Conservation (phyloP, 64 coral and sea anemone genomes). For the Orbicella faveolata region DNA sequence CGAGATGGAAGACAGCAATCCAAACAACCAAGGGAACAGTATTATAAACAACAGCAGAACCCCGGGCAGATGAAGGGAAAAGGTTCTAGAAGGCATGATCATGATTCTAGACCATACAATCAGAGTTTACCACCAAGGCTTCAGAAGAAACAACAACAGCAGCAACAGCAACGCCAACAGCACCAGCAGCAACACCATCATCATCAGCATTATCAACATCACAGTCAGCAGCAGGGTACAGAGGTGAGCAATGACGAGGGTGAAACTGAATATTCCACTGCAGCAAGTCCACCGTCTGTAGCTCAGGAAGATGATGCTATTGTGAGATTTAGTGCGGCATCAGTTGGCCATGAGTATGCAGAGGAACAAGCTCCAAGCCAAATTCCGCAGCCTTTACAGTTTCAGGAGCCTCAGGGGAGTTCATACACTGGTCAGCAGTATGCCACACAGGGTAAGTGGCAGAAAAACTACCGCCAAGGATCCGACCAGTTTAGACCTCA, state of each 20-base stretch:
- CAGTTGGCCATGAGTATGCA: conserved; percentile 11
- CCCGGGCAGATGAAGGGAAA: conserved; percentile 52
- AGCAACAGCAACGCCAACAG: conserved; percentile 67
- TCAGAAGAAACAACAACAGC: conserved; percentile 90
- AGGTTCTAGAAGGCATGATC: conserved; percentile 71
- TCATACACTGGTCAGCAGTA: conserved; percentile 5
- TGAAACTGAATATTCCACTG: background rate
- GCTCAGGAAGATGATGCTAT: conserved; percentile 38
- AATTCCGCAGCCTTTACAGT: background rate
- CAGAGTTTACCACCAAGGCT: conserved; percentile 85
- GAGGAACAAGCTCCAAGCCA: conserved; percentile 8
- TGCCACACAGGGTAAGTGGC: conserved; percentile 9
- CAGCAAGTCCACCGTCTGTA: background rate
- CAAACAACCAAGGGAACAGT: conserved; percentile 43
- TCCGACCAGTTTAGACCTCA: conserved; percentile 1
- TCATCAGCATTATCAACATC: conserved; percentile 26
- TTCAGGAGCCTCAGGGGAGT: conserved; percentile 8
- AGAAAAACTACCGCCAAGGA: conserved; percentile 36
- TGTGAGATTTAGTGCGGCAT: conserved; percentile 3
- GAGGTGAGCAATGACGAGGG: background rate
- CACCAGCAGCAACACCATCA: conserved; percentile 25
- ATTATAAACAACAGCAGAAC: conserved; percentile 62
- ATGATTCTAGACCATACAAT: conserved; percentile 75
- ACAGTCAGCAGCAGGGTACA: background rate
- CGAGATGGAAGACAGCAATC: conserved; percentile 34